Evolutionary conservation across 1,140 invertebrate species (phyloP).

Genomic region (Aphidius ervi): DNA sequence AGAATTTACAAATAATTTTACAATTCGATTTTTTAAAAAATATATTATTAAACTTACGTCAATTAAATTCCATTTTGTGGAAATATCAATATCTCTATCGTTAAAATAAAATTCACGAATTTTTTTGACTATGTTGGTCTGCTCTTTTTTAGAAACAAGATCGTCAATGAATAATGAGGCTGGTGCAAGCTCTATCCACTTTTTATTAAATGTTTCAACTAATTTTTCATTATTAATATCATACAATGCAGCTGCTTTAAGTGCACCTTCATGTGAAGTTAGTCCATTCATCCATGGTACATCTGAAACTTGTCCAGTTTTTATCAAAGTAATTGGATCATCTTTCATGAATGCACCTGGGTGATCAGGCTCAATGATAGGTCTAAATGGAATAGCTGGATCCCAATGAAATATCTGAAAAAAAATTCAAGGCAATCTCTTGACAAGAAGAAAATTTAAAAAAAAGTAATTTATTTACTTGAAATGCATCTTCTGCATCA

Average conservation of each 20-base stretch:
- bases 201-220: slow-evolving; percentile 45
- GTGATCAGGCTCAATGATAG: slow-evolving; percentile 62
- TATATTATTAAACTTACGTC: slow-evolving; percentile 50
- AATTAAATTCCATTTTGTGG: slow-evolving; percentile 51
- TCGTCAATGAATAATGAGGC: slow-evolving; percentile 60
- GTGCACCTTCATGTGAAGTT: slow-evolving; percentile 63
- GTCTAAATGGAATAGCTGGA: slow-evolving; percentile 59
- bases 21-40: not conserved
- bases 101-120: slow-evolving; percentile 61
- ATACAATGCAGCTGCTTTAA: slow-evolving; percentile 54
- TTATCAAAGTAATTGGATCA: slow-evolving; percentile 52
- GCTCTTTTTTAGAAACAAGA: slow-evolving; percentile 43
- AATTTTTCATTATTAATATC: not conserved
- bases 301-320: slow-evolving; percentile 49
- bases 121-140: slow-evolving; percentile 48
- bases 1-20: not conserved
- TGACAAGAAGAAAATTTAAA: not conserved
- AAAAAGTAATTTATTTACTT: slow-evolving; percentile 46
- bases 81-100: slow-evolving; percentile 47
- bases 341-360: slow-evolving; percentile 64
- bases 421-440: not conserved
- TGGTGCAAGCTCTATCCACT: slow-evolving; percentile 58
- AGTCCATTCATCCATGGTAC: slow-evolving; percentile 67
- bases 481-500: slow-evolving; percentile 57
- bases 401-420: too few relatives aligned